These are phyloP conservation scores for Mandrillus leucophaeus DNA, from an alignment of 2,113 vertebrate genomes.

Conservation along the genomic window DNA sequence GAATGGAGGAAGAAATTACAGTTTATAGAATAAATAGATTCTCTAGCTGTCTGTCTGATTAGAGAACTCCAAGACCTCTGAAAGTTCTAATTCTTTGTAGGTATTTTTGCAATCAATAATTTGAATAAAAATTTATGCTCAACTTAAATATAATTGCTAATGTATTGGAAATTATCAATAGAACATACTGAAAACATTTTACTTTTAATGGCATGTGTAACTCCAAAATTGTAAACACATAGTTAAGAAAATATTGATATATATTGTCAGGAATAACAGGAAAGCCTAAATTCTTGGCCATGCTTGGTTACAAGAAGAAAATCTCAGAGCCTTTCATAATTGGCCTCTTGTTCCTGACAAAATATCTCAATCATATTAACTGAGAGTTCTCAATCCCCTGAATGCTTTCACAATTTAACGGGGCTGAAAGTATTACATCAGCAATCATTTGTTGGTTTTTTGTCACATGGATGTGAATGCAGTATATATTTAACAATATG, in stretches of 20 bases:
- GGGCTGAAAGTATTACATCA: neutral
- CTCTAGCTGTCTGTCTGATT: neutral
- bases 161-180: neutral
- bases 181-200: neutral
- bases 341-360: neutral
- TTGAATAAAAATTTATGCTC: neutral
- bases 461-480: neutral
- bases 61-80: neutral
- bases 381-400: neutral
- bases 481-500: neutral
- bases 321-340: constrained; percentile 5
- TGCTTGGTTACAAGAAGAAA: neutral
- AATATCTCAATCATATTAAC: neutral
- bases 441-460: neutral
- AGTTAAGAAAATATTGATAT: neutral
- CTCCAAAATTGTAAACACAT: neutral
- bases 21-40: neutral
- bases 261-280: neutral
- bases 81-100: neutral
- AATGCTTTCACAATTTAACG: neutral
- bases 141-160: constrained; percentile 7
- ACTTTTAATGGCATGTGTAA: neutral
- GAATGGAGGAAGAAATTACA: neutral
- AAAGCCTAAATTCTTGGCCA: neutral
- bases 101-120: neutral